These are phyloP conservation scores for Tiliacea citrago DNA, from an alignment of 2,888 invertebrate species.

Conservation along the genomic window DNA sequence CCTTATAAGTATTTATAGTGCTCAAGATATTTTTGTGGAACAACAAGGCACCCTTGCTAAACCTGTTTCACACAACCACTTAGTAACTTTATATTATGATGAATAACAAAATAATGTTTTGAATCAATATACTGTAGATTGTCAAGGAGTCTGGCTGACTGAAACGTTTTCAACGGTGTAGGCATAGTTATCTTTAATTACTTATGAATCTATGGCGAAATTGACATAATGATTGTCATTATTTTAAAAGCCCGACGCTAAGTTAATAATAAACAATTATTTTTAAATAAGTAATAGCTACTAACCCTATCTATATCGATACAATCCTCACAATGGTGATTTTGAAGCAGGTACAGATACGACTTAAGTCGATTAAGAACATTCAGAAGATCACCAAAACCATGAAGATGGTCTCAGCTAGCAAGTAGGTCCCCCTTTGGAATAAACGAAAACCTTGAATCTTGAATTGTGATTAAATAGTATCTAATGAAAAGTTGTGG, in stretches of 20 bases:
- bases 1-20: not conserved
- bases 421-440: slow-evolving; percentile 84
- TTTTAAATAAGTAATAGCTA: slow-evolving; percentile 12
- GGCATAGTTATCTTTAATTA: not conserved
- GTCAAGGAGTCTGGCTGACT: slow-evolving; percentile 13
- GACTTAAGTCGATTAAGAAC: slow-evolving; percentile 95
- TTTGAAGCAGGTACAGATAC: slow-evolving; percentile 93
- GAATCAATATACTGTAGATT: not conserved
- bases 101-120: not conserved
- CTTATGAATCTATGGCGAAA: slow-evolving; percentile 7
- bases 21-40: not conserved
- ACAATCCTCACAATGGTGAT: slow-evolving; percentile 91
- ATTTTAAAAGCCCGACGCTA: not conserved
- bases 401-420: slow-evolving; percentile 95
- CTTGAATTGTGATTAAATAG: not conserved
- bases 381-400: slow-evolving; percentile 96
- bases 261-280: not conserved
- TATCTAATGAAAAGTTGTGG: not conserved
- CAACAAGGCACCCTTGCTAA: not conserved
- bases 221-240: slow-evolving; percentile 32
- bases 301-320: not conserved
- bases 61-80: slow-evolving; percentile 17
- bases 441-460: not conserved
- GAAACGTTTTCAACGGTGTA: not conserved
- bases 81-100: too few relatives aligned